phyloP scores from a whole-genome alignment of 2,797 vertebrate genomes.

The Alca torda region DNA sequence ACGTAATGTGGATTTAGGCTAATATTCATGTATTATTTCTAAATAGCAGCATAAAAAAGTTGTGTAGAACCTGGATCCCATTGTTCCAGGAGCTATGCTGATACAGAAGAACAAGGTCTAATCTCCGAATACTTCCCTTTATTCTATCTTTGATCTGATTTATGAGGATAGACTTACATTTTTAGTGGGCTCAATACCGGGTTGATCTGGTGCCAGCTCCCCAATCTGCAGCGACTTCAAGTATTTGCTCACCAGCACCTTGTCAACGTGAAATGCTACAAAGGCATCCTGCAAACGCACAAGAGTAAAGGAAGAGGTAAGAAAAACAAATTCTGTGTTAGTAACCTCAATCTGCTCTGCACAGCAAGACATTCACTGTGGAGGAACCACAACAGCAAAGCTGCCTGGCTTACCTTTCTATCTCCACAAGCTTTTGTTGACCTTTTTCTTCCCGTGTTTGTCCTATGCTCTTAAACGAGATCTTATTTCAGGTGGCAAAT shows the following conservation, averaged over 20 bases:
- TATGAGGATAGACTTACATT: conserved; percentile 68
- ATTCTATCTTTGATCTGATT: not conserved
- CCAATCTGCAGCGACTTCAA: conserved; percentile 76
- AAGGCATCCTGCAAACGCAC: conserved; percentile 75
- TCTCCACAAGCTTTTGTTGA: not conserved
- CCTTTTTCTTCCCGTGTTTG: not conserved
- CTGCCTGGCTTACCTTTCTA: not conserved
- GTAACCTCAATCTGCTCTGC: not conserved
- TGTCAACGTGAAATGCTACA: conserved; percentile 74
- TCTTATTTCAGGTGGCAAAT: not conserved
- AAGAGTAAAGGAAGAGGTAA: not conserved
- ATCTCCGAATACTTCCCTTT: not conserved
- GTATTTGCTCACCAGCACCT: conserved; percentile 74
- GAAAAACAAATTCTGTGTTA: not conserved
- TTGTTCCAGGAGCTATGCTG: not conserved
- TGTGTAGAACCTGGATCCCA: not conserved
- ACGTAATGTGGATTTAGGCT: not conserved
- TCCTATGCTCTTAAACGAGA: not conserved
- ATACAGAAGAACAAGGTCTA: not conserved
- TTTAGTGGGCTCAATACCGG: conserved; percentile 77
- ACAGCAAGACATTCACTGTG: too few relatives aligned
- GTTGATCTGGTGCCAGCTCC: conserved; percentile 77
- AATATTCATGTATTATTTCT: not conserved
- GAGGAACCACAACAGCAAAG: not conserved
- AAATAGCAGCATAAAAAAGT: not conserved